Evolutionary conservation across 2,113 vertebrate species (phyloP), one percentile per base, ranked within the genome.

Genomic region (Hippolais icterina): DNA sequence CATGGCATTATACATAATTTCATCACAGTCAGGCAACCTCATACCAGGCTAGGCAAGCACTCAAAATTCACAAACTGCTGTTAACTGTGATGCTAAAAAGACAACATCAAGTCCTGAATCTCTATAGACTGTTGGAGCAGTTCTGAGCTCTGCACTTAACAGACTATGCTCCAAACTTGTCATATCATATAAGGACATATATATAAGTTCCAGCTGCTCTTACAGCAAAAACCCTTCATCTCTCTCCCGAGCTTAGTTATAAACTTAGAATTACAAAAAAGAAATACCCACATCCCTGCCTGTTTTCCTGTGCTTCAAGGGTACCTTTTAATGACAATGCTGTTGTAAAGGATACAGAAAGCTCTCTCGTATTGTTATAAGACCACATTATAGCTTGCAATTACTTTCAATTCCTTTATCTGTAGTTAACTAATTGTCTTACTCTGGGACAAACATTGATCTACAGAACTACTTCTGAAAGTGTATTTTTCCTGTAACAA

Each of bases 401-500:
- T 47, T 68, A 71, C 49, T 82, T 78, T 61, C 15, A 41, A 22
- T 42, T 87, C 46, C 19, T 19, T 65, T 83, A 54, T 66, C 39
- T 64, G 12, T 15, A 56, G 25, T 56, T 46, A 74, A 59, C 56
- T 87, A 9, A 72, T 54, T 61, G 15, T 76, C 35, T 63, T 69
- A n/a, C 41, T 70, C 21, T 19, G 52, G 14, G 37, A 61, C 39
- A 59, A 87, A 50, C 28, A 69, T 0, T 61, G 21, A 77, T 39
- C n/a, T 72, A 65, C n/a, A 76, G 49, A 87, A 83, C 6, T 68
- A 29, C 25, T 78, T 66, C 37, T 50, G 14, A 81, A 83, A 83
- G 46, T 6, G 0, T 0, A 8, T 17, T 75, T 75, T 63, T 49
- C 46, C 15, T 82, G 23, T 10, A 80, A 27, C 15, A 53, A 77